phyloP scores from a whole-genome alignment of 2,113 vertebrate species.

The Poicephalus gulielmi region DNA sequence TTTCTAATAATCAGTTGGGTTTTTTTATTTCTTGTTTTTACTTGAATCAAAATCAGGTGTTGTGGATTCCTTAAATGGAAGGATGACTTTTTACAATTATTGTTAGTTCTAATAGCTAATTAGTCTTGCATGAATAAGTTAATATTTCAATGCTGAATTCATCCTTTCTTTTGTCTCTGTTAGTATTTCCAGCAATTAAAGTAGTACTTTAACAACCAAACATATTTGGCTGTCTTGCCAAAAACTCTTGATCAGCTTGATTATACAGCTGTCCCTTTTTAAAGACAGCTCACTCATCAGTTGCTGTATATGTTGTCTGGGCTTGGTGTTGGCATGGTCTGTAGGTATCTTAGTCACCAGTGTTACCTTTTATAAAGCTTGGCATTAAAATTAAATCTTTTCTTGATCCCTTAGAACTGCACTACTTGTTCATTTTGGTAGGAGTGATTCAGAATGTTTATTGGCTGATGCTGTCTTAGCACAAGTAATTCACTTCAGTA shows the following conservation, averaged over 20 bases:
- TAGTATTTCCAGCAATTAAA: not conserved
- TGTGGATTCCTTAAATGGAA: not conserved
- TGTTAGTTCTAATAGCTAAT: not conserved
- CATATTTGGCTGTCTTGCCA: not conserved
- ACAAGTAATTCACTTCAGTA: constrained; percentile 1
- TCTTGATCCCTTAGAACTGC: not conserved
- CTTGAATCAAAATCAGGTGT: not conserved
- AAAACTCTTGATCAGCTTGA: not conserved
- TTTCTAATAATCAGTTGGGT: not conserved
- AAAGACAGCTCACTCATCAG: not conserved
- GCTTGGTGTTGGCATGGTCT: not conserved
- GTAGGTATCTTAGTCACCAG: not conserved
- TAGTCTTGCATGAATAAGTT: not conserved
- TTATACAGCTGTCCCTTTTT: not conserved
- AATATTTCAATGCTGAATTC: not conserved
- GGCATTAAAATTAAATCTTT: not conserved
- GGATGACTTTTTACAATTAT: not conserved
- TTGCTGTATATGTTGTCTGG: not conserved
- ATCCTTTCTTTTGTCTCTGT: not conserved
- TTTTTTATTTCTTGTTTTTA: not conserved
- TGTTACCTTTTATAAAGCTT: not conserved
- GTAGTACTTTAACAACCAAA: not conserved
- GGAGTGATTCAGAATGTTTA: constrained; percentile 24
- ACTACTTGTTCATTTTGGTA: not conserved
- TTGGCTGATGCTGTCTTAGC: constrained; percentile 6